These are phyloP conservation scores for Catagonus wagneri DNA, from an alignment of 2,113 vertebrate genomes.

Conservation along the genomic window DNA sequence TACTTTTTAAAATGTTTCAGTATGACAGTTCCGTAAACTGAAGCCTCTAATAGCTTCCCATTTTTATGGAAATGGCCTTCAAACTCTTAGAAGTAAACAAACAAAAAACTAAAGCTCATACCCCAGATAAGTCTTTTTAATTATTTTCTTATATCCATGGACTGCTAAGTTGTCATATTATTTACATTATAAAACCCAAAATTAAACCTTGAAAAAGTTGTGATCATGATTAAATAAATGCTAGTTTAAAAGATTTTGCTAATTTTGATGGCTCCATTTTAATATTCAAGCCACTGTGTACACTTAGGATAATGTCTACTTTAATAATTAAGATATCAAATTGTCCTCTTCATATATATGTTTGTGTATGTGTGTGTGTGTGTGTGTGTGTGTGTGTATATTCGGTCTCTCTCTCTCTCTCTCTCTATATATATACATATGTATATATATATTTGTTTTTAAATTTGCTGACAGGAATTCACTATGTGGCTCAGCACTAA, in stretches of 20 bases:
- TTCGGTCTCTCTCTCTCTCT: too few species aligned
- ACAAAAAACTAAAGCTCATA: neutral
- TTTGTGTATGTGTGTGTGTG: too few species aligned
- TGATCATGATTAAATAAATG: neutral
- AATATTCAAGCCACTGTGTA: neutral
- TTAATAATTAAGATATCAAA: neutral
- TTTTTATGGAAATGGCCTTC: neutral
- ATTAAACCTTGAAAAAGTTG: neutral
- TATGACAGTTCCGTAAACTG: neutral
- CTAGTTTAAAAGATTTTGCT: neutral
- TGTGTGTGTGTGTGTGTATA: too few species aligned
- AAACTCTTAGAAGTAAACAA: neutral
- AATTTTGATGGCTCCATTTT: neutral
- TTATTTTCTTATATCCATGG: neutral
- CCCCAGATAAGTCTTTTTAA: neutral
- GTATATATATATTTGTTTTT: neutral
- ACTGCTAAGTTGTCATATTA: neutral
- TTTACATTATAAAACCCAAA: neutral
- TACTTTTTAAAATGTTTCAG: constrained; percentile 15
- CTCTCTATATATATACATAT: neutral
- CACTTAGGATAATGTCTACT: neutral
- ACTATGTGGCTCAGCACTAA: too few species aligned
- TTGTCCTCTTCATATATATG: neutral
- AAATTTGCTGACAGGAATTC: too few species aligned
- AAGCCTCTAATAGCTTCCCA: neutral